Percentiles rank a stretch among this genome's conserved stretches.
phyloP scores from a whole-genome alignment of 1,140 invertebrate species.

The Maconellicoccus hirsutus region DNA sequence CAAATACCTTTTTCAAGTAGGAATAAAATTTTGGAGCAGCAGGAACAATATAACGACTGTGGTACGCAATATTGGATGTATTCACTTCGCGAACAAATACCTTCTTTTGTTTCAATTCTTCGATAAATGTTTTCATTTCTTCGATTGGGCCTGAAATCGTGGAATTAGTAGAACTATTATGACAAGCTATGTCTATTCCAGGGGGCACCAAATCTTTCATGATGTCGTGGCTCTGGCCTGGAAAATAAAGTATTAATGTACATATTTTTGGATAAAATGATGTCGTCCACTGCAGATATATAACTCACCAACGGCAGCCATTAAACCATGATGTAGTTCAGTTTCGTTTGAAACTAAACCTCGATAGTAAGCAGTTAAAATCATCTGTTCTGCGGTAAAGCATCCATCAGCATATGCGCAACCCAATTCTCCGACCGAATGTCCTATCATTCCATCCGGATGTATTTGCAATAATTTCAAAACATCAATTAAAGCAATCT shows the following conservation, averaged over 20 bases:
- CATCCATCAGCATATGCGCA: slow-evolving; percentile 59
- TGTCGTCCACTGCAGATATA: no score
- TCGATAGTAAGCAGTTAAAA: slow-evolving; percentile 49
- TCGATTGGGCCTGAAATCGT: slow-evolving; percentile 73
- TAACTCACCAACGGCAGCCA: slow-evolving; percentile 24
- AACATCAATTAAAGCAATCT: slow-evolving; percentile 63
- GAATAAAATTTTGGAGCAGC: slow-evolving; percentile 45
- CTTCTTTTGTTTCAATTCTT: slow-evolving; percentile 50
- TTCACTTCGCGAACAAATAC: slow-evolving; percentile 74
- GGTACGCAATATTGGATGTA: slow-evolving; percentile 71
- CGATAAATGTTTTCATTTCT: slow-evolving; percentile 54
- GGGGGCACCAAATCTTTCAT: slow-evolving; percentile 37
- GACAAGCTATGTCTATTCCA: slow-evolving; percentile 68
- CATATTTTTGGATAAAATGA: no score
- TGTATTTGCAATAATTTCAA: slow-evolving; percentile 41
- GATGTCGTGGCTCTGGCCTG: not conserved
- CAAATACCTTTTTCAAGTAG: slow-evolving; percentile 50
- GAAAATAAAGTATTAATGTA: no score
- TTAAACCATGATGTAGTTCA: slow-evolving; percentile 36
- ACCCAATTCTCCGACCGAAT: slow-evolving; percentile 53
- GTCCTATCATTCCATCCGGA: slow-evolving; percentile 54
- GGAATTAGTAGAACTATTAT: slow-evolving; percentile 48
- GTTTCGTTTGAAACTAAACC: slow-evolving; percentile 44
- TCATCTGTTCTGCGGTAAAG: slow-evolving; percentile 49
- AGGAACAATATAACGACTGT: slow-evolving; percentile 42